Conservation (phyloP, 2,888 invertebrate genomes). For the Patella ulyssiponensis region DNA sequence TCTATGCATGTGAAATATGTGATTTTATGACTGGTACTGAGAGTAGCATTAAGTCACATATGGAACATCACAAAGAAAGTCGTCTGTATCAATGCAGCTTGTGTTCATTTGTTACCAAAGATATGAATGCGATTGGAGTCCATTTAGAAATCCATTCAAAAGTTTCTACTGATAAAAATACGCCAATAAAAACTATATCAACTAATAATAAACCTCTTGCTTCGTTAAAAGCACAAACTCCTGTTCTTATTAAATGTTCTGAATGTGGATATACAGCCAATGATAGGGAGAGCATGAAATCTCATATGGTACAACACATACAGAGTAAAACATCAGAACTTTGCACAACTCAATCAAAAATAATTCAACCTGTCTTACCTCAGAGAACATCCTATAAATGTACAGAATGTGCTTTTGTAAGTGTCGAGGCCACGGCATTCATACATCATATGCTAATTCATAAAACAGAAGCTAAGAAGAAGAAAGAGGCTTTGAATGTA, state of each 20-base stretch:
- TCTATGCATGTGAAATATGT: conserved; percentile 65
- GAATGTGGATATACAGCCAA: conserved; percentile 67
- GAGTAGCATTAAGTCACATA: conserved; percentile 50
- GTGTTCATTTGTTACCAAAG: conserved; percentile 24
- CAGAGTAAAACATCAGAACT: conserved; percentile 1
- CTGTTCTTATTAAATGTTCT: conserved; percentile 64
- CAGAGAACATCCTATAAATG: conserved; percentile 52
- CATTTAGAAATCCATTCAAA: conserved; percentile 21
- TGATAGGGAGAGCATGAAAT: conserved; percentile 53
- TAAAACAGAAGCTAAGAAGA: conserved; percentile 36
- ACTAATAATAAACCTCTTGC: conserved; percentile 12
- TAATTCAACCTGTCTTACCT: conserved; percentile 35
- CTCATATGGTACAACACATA: conserved; percentile 65
- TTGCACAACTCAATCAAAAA: conserved; percentile 31
- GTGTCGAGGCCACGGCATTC: conserved; percentile 58
- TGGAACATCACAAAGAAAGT: conserved; percentile 39
- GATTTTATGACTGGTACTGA: conserved; percentile 56
- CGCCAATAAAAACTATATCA: conserved; percentile 7
- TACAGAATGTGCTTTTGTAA: conserved; percentile 59
- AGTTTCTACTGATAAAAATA: background rate
- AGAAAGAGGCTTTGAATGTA: background rate
- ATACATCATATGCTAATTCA: conserved; percentile 62
- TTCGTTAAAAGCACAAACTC: conserved; percentile 18
- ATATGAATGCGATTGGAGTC: conserved; percentile 14
- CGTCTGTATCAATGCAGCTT: conserved; percentile 34